A percentile compares a stretch with the other conserved stretches of the same genome.
phyloP scores from a whole-genome alignment of 2,797 vertebrate species.

The Thunnus albacares region DNA sequence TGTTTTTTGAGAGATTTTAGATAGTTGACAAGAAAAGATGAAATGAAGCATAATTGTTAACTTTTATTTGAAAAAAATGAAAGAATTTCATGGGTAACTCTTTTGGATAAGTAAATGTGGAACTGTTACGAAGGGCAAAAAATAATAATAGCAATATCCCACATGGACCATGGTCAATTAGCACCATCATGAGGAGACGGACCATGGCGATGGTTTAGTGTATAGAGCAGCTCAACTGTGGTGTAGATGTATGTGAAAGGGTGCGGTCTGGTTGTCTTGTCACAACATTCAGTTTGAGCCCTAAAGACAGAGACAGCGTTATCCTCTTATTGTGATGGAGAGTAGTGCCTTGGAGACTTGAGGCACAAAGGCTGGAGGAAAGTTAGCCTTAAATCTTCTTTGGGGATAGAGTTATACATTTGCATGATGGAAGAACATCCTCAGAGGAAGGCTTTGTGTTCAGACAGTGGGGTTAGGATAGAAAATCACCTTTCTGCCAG shows the following conservation, averaged over 20 bases:
- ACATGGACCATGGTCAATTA: not conserved
- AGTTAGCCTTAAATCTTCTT: slow-evolving; percentile 64
- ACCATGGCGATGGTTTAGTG: slow-evolving; percentile 6
- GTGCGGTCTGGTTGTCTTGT: slow-evolving; percentile 61
- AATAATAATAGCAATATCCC: not conserved
- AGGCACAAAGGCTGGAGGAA: slow-evolving; percentile 55
- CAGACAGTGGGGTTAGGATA: slow-evolving; percentile 18
- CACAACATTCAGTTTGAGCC: slow-evolving; percentile 67
- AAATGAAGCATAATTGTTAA: not conserved
- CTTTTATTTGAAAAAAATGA: not conserved
- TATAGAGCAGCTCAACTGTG: slow-evolving; percentile 15
- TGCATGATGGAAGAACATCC: slow-evolving; percentile 42
- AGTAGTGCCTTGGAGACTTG: slow-evolving; percentile 45
- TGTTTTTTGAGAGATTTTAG: not conserved
- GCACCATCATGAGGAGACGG: not conserved
- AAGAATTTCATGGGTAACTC: not conserved
- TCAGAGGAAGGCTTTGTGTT: slow-evolving; percentile 18
- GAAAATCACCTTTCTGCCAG: slow-evolving; percentile 6
- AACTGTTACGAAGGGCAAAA: not conserved
- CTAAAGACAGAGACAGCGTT: slow-evolving; percentile 62
- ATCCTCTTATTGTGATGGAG: slow-evolving; percentile 76
- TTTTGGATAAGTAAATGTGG: not conserved
- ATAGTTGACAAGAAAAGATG: not conserved
- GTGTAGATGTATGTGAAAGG: slow-evolving; percentile 55
- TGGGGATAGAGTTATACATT: slow-evolving; percentile 51